Conservation (phyloP, 2,113 vertebrate genomes). For the Tichodroma muraria region DNA sequence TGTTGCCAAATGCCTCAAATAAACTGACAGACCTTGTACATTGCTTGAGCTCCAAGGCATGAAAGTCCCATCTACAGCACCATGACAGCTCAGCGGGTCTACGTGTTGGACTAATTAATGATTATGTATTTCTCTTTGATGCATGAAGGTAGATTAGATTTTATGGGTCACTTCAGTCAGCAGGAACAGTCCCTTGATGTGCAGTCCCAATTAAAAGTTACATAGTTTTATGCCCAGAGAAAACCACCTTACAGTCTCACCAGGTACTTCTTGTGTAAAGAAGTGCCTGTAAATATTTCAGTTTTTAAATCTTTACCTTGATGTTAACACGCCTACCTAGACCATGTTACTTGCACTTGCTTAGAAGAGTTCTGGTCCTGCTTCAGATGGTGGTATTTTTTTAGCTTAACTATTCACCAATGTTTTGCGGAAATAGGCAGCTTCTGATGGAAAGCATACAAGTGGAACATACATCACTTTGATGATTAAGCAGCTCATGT, state of each 20-base stretch:
- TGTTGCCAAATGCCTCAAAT: background rate
- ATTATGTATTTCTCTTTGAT: background rate
- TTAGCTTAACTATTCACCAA: background rate
- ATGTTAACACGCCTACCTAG: background rate
- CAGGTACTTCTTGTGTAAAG: background rate
- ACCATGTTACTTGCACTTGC: background rate
- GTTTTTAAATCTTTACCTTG: background rate
- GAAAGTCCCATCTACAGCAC: background rate
- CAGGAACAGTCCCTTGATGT: background rate
- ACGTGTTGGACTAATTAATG: background rate
- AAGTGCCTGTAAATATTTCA: background rate
- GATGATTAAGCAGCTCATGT: background rate
- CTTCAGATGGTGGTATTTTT: background rate
- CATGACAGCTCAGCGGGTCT: background rate
- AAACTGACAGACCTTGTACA: background rate
- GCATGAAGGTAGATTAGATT: slow-evolving; percentile 9
- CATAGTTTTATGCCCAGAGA: background rate
- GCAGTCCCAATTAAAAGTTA: background rate
- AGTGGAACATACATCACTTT: background rate
- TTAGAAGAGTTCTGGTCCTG: background rate
- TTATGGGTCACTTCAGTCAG: background rate
- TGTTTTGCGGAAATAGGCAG: background rate
- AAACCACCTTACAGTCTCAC: background rate
- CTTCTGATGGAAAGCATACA: background rate
- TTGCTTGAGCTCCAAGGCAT: background rate